phyloP scores from a whole-genome alignment of 2,888 invertebrate genomes.

The Polyploca ridens region DNA sequence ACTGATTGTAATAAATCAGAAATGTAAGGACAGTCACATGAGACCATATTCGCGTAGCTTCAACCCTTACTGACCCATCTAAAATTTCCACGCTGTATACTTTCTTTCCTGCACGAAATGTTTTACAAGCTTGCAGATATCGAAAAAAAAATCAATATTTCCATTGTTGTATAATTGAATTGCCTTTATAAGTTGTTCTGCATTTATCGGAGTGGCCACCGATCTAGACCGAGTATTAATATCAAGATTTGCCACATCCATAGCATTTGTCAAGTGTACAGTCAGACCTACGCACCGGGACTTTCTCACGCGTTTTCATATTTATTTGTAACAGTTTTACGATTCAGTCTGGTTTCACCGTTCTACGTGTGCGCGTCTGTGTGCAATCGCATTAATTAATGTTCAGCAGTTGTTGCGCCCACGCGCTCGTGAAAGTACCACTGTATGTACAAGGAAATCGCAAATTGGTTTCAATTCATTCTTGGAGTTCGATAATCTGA shows the following conservation, averaged over 20 bases:
- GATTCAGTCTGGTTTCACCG: conserved; percentile 41
- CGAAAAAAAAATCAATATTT: too few relatives aligned
- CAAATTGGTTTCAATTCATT: conserved; percentile 49
- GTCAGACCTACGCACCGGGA: neutral
- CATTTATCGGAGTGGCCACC: neutral
- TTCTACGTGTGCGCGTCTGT: conserved; percentile 43
- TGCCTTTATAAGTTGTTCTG: neutral
- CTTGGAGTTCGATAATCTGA: conserved; percentile 26
- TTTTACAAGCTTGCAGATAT: too few relatives aligned
- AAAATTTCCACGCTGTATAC: too few relatives aligned
- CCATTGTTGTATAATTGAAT: neutral
- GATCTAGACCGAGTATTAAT: neutral
- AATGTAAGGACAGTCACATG: too few relatives aligned
- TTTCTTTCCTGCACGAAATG: too few relatives aligned
- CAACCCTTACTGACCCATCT: too few relatives aligned
- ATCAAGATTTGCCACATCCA: conserved; percentile 8
- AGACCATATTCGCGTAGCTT: too few relatives aligned
- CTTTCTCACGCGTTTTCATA: conserved; percentile 44
- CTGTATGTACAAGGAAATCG: conserved; percentile 33
- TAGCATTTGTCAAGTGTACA: conserved; percentile 14
- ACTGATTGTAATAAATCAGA: too few relatives aligned
- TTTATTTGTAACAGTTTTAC: conserved; percentile 51
- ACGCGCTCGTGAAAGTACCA: conserved; percentile 41
- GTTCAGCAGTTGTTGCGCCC: conserved; percentile 58
- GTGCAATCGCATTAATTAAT: conserved; percentile 70